Percentiles rank a stretch among this genome's conserved stretches.
phyloP scores from a whole-genome alignment of 2,888 invertebrate genomes.

The Halocaridina rubra region DNA sequence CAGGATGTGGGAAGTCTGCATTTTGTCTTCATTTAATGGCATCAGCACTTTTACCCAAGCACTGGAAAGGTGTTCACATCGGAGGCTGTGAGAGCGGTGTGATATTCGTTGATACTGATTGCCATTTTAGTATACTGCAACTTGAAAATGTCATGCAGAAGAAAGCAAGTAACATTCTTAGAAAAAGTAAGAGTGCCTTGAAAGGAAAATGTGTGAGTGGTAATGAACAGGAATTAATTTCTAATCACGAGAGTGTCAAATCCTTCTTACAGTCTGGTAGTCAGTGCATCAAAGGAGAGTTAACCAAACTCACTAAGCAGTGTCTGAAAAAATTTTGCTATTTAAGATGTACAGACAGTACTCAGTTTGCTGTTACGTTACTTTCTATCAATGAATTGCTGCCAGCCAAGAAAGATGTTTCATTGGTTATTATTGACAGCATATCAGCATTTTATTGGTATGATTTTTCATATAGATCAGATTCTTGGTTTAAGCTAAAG shows the following conservation, averaged over 20 bases:
- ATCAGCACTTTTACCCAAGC: constrained; percentile 42
- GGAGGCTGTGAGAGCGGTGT: constrained; percentile 50
- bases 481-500: constrained; percentile 35
- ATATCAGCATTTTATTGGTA: constrained; percentile 61
- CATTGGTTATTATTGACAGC: constrained; percentile 54
- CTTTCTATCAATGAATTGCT: constrained; percentile 37
- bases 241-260: background rate
- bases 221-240: background rate
- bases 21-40: constrained; percentile 27
- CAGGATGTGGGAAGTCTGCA: constrained; percentile 46
- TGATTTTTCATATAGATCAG: constrained; percentile 37
- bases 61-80: constrained; percentile 36
- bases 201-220: background rate
- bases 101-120: constrained; percentile 46
- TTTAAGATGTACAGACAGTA: constrained; percentile 47
- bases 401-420: constrained; percentile 24
- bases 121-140: constrained; percentile 56
- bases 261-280: constrained; percentile 7
- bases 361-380: constrained; percentile 51
- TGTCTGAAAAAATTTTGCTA: constrained; percentile 47
- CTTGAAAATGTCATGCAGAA: constrained; percentile 48
- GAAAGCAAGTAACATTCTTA: constrained; percentile 27
- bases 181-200: constrained; percentile 10
- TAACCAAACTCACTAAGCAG: constrained; percentile 25
- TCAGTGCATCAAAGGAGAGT: constrained; percentile 6